phyloP scores from a whole-genome alignment of 2,797 vertebrate genomes.

The Propithecus perrieri region DNA sequence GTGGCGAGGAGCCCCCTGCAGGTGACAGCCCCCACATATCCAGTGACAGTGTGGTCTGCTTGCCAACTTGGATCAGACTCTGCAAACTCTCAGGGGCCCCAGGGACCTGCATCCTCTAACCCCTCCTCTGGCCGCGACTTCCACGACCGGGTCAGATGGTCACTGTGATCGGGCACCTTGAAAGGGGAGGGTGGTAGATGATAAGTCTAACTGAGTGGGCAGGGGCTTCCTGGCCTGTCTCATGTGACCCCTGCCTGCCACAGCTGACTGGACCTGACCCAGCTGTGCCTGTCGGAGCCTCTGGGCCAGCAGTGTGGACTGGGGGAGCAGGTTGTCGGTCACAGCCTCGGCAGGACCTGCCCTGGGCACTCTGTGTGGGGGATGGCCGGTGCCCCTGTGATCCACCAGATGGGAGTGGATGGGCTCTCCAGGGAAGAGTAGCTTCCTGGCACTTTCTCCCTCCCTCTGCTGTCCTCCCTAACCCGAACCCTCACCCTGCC shows the following conservation, averaged over 20 bases:
- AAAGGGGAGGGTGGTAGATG: background rate
- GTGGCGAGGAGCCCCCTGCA: background rate
- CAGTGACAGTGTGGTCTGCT: background rate
- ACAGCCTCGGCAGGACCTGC: background rate
- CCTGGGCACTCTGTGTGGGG: background rate
- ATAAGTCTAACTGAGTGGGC: too few species aligned
- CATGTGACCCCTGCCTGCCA: background rate
- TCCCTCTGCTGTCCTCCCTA: background rate
- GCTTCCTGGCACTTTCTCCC: background rate
- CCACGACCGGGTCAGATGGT: fast-evolving
- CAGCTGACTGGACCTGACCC: background rate
- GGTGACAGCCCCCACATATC: background rate
- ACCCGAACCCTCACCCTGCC: background rate
- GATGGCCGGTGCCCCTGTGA: background rate
- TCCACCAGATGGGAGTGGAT: too few species aligned
- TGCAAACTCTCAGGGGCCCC: background rate
- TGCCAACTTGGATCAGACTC: background rate
- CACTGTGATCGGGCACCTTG: background rate
- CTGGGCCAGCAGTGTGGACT: background rate
- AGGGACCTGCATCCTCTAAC: background rate
- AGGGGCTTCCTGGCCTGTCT: too few species aligned
- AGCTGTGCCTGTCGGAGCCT: background rate
- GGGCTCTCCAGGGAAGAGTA: background rate
- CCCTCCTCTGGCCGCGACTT: background rate
- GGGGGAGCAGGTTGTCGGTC: background rate